These are phyloP conservation scores for Meleagris gallopavo DNA, from an alignment of 2,113 vertebrate species.

Conservation along the genomic window DNA sequence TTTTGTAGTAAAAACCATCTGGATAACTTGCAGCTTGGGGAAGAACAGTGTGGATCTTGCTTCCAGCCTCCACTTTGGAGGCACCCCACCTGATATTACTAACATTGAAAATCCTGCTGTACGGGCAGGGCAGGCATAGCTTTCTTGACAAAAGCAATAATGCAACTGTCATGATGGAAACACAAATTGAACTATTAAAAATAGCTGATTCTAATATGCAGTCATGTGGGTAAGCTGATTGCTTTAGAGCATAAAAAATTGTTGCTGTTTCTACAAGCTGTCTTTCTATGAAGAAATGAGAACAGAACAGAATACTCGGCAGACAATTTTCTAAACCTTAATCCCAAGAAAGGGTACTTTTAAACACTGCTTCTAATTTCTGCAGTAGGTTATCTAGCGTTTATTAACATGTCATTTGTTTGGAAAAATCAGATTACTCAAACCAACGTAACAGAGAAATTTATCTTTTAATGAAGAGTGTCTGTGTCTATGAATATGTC, in stretches of 20 bases:
- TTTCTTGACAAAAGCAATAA: neutral
- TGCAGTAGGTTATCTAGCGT: neutral
- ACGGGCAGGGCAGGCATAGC: neutral
- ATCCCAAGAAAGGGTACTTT: neutral
- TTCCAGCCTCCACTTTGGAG: neutral
- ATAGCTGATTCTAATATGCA: neutral
- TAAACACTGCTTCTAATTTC: neutral
- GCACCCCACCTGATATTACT: neutral
- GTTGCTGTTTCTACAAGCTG: neutral
- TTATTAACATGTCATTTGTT: neutral
- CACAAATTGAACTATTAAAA: neutral
- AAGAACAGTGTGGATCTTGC: neutral
- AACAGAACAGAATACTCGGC: neutral
- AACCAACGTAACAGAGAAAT: neutral
- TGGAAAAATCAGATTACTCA: neutral
- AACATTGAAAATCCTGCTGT: neutral
- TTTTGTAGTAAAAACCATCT: neutral
- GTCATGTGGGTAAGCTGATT: neutral
- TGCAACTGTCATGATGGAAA: neutral
- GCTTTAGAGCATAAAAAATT: neutral
- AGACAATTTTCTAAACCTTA: neutral
- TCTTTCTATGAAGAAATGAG: neutral
- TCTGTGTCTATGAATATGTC: neutral
- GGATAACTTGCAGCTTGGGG: neutral
- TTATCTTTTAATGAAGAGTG: neutral